A percentile compares a stretch with the other conserved stretches of the same genome.
Conservation (phyloP, 2,113 vertebrate genomes). For the Chaetura pelagica region DNA sequence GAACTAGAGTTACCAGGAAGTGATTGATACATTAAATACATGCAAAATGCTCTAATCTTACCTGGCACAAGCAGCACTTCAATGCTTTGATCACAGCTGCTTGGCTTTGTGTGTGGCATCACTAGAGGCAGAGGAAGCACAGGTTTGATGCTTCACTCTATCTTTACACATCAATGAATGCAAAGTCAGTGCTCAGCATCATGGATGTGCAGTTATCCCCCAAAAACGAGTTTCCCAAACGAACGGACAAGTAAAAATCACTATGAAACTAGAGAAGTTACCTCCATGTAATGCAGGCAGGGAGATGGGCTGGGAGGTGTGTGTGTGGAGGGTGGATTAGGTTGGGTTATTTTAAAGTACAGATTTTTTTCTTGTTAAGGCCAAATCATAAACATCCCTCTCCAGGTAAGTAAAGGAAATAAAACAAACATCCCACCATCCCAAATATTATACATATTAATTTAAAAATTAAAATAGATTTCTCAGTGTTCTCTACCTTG, state of each 20-base stretch:
- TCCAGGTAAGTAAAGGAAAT: background rate
- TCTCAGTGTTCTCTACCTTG: slow-evolving; percentile 76
- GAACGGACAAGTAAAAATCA: background rate
- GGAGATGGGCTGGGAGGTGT: background rate
- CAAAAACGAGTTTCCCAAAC: background rate
- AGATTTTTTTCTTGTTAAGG: background rate
- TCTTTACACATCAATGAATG: background rate
- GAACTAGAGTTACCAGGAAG: background rate
- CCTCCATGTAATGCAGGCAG: background rate
- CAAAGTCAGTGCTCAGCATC: background rate
- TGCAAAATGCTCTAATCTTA: background rate
- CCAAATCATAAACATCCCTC: background rate
- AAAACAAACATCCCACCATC: background rate
- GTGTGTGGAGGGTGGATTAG: background rate
- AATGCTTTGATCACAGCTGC: background rate
- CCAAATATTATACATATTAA: background rate
- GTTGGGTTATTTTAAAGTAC: background rate
- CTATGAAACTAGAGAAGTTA: background rate
- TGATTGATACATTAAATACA: background rate
- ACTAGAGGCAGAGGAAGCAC: background rate
- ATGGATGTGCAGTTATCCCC: background rate
- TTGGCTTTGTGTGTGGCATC: background rate
- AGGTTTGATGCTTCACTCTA: background rate
- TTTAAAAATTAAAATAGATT: background rate
- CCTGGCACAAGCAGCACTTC: background rate